Evolutionary conservation across 2,113 vertebrate species (phyloP).

Genomic region (Nanorana parkeri): DNA sequence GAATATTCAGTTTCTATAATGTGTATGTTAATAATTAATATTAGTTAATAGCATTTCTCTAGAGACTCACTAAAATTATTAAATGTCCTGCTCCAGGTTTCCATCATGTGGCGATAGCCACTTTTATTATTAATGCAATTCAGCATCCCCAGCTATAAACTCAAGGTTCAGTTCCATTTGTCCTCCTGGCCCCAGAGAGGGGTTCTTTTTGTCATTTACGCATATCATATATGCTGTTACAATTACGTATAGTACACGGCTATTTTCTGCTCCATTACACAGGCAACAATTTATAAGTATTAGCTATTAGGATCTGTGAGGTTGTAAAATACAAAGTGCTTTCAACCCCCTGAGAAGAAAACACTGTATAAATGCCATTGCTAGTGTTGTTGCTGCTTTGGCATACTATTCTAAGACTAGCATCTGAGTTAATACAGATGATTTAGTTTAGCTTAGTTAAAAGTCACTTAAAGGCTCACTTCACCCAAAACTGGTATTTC

Average conservation of each 20-base stretch:
- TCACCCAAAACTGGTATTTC: too few species aligned
- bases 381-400: too few species aligned
- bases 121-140: constrained; percentile 3
- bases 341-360: too few species aligned
- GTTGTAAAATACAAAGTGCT: too few species aligned
- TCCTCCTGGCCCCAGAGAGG: not conserved
- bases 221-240: constrained; percentile 1
- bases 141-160: constrained; percentile 1
- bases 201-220: not conserved
- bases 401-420: too few species aligned
- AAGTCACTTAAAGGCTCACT: too few species aligned
- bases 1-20: constrained; percentile 31
- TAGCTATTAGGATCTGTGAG: too few species aligned
- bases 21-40: constrained; percentile 53
- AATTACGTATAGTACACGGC: not conserved
- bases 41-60: constrained; percentile 42
- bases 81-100: constrained; percentile 22
- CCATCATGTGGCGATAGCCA: not conserved
- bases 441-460: too few species aligned
- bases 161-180: not conserved
- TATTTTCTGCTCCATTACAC: not conserved
- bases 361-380: too few species aligned
- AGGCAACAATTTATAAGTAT: too few species aligned
- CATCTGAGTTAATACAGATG: too few species aligned
- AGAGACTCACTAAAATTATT: constrained; percentile 27